Base-by-base conservation (phyloP, 2,113 vertebrate genomes). In the Paralichthys olivaceus region DNA sequence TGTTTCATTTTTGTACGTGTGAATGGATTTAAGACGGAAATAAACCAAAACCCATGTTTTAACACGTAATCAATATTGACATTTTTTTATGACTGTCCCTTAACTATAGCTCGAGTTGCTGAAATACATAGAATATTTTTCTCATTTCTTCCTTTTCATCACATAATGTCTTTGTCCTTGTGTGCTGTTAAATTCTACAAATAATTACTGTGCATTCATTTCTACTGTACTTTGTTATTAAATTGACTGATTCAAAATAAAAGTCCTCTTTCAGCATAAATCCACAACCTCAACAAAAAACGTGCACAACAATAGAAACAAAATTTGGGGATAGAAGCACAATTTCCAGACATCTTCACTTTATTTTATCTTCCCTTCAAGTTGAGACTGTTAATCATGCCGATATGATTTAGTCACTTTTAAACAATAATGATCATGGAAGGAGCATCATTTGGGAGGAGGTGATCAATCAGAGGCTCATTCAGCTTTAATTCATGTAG, bases 401-500 rank as follows among this genome's bases (percentile, higher is more conserved):
- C 56, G 89, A 94, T 94, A 95, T 95, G 94, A 94, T 92, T 92
- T 88, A 92, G 91, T 93, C 92, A 93, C 91, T 91, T 93, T 92
- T 93, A 93, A 90, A 92, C 91, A 93, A 92, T 94, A 94, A 95
- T 93, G 92, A 93, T 93, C 91, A 88, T 47, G 62, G 84, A 88
- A 79, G 90, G 75, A 73, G 83, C 84, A 73, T 94, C 93, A 93
- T 95, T 95, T 94, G 88, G 87, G 85, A 89, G 80, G 81, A 79
- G 88, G 94, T 91, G 83, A 94, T 95, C 93, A 91, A 94, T 95
- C 94, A 94, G 91, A 79, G 83, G 84, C 94, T 94, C 93, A 93
- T 95, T 94, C 92, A 89, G 93, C 92, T 94, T 95, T 95, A 95
- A 95, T 95, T 95, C 94, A 95, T 95, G 94, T 94, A 94, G 94